Base-by-base conservation (phyloP, 2,888 invertebrate genomes). In the Choreutis nemorana region DNA sequence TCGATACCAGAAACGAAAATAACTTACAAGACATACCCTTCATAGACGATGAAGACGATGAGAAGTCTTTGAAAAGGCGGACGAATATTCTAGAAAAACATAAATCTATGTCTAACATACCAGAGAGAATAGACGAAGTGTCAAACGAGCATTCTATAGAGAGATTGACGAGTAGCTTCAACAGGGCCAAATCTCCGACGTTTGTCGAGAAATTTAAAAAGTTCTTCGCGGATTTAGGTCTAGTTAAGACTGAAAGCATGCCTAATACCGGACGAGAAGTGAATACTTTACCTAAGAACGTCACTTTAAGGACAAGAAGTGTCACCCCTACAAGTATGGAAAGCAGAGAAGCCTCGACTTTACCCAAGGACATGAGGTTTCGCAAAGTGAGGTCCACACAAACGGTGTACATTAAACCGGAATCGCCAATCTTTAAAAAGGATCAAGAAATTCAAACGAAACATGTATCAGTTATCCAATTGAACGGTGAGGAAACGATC, bases 301-400 rank as follows among this genome's bases (percentile, higher is more conserved):
- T 71, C 0, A 75, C 71, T 32, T 67, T 67, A 15, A 51, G 71
- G 32, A 59, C 65, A 0, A 46, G 68, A 16, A 73, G 71, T 10
- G 61, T 45, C 0, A 65, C 72, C 0, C 72, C 77, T 0, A 50
- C 52, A 0, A 48, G 39, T 4, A 26, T 60, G 3, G 73, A 75
- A 21, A 22, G 45, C 0, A 49, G 75, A 28, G 75, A 73, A 22
- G 48, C 73, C 0, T 65, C 75, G 0, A 78, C 77, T 0, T 29
- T 78, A 20, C 78, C 78, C 0, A 78, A 77, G 49, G 77, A 78
- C 22, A 77, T 78, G 78, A 54, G 77, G 27, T 77, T 78, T 36
- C 52, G 72, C 2, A 75, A 71, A 50, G 75, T 70, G 0, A 39
- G 55, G 18, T 77, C 77, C 0, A 71, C 77, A 0, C 77, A 77